phyloP scores from a whole-genome alignment of 1,140 invertebrate genomes.

The Heliothis subflexa region DNA sequence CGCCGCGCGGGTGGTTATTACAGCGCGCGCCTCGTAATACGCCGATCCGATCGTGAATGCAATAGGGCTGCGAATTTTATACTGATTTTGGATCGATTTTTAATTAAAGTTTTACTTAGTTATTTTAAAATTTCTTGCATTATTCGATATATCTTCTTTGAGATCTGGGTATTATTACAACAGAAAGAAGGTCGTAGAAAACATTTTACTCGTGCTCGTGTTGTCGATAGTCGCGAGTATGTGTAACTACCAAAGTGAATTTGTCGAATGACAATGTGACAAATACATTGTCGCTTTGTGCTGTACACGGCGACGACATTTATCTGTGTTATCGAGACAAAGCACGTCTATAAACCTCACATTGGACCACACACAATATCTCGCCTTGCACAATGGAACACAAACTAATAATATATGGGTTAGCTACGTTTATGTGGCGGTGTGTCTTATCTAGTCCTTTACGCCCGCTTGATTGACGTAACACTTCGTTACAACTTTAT shows the following conservation, averaged over 20 bases:
- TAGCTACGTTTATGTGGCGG: constrained; percentile 70
- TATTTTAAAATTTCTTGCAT: constrained; percentile 53
- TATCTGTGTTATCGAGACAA: constrained; percentile 85
- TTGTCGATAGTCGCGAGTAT: constrained; percentile 34
- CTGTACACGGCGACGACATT: constrained; percentile 79
- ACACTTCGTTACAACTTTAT: constrained; percentile 55
- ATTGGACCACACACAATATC: constrained; percentile 85
- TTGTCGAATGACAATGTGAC: constrained; percentile 76
- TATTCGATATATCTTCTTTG: constrained; percentile 28
- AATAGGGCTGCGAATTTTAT: constrained; percentile 84
- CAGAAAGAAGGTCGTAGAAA: constrained; percentile 44
- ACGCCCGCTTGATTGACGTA: constrained; percentile 69
- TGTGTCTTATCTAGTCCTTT: constrained; percentile 70
- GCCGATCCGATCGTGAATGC: constrained; percentile 83
- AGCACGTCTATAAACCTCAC: constrained; percentile 78
- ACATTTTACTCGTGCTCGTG: constrained; percentile 32
- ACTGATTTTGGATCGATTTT: constrained; percentile 77
- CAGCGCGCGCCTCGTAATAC: constrained; percentile 80
- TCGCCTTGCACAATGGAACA: constrained; percentile 74
- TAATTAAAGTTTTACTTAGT: constrained; percentile 75
- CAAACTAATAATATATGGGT: constrained; percentile 80
- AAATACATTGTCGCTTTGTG: constrained; percentile 77
- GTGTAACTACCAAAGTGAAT: constrained; percentile 69
- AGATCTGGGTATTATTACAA: constrained; percentile 17
- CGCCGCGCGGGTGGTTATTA: constrained; percentile 82